phyloP scores from a whole-genome alignment of 1,140 invertebrate genomes.

The Sycophila sp. region DNA sequence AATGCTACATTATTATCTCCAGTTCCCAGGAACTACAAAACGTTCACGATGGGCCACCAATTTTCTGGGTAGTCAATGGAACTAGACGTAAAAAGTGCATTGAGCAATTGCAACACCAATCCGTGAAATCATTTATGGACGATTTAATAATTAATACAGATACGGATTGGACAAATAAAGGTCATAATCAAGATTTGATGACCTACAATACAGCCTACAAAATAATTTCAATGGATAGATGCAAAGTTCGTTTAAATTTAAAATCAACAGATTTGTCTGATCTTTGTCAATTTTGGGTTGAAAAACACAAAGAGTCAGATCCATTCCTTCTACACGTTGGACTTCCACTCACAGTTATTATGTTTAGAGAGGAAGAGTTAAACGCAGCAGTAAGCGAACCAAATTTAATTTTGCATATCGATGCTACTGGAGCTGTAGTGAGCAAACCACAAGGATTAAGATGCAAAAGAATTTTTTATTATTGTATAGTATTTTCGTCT shows the following conservation, averaged over 20 bases:
- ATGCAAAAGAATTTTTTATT: conserved; percentile 41
- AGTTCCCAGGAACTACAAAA: background rate
- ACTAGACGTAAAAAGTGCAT: conserved; percentile 9
- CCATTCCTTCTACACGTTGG: conserved; percentile 5
- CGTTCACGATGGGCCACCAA: background rate
- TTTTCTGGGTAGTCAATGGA: background rate
- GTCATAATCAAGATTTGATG: conserved; percentile 24
- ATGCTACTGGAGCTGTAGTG: conserved; percentile 39
- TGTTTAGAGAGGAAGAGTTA: conserved; percentile 34
- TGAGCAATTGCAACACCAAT: background rate
- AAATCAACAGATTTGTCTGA: conserved; percentile 35
- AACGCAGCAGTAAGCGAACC: background rate
- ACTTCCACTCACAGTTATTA: conserved; percentile 18
- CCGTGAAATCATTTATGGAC: background rate
- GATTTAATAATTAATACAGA: background rate
- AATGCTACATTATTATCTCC: background rate
- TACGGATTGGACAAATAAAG: conserved; percentile 8
- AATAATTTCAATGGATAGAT: conserved; percentile 34
- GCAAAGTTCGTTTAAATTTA: conserved; percentile 14
- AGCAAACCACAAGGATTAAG: conserved; percentile 27
- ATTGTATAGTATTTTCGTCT: conserved; percentile 26
- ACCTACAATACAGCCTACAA: conserved; percentile 3
- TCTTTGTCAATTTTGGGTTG: conserved; percentile 18
- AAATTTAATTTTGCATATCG: conserved; percentile 34
- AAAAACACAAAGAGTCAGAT: conserved; percentile 12